Percentiles rank a stretch among this genome's conserved stretches.
These are phyloP conservation scores for Megaleporinus macrocephalus DNA, from an alignment of 2,113 vertebrate species.

Conservation along the genomic window DNA sequence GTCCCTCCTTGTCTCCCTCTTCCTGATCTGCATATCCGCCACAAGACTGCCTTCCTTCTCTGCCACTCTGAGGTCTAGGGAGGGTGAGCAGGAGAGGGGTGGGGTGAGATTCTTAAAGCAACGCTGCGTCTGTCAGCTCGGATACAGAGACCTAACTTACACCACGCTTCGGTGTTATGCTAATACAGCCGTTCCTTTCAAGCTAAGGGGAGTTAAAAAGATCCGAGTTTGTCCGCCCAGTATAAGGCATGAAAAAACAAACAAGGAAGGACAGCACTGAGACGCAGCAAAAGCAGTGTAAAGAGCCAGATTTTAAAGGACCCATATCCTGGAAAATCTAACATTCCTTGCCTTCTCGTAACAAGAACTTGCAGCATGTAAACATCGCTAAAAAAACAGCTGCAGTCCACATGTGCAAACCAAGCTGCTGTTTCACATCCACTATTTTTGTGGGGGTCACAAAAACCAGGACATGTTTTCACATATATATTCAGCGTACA, in stretches of 20 bases:
- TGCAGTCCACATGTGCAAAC: no score
- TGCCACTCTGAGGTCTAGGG: conserved; percentile 14
- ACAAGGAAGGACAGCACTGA: neutral
- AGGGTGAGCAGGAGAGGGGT: neutral
- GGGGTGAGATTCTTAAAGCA: conserved; percentile 31
- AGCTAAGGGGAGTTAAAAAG: neutral
- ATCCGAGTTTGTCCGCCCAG: neutral
- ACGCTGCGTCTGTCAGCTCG: neutral
- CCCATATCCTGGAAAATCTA: no score
- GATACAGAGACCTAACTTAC: conserved; percentile 5
- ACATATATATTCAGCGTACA: no score
- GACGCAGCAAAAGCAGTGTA: no score
- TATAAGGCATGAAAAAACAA: neutral
- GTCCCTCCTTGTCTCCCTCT: conserved; percentile 52
- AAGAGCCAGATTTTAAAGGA: no score
- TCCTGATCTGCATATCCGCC: conserved; percentile 60
- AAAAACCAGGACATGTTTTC: no score
- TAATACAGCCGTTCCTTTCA: no score
- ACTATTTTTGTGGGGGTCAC: no score
- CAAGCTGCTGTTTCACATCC: no score
- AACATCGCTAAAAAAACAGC: no score
- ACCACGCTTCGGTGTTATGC: neutral
- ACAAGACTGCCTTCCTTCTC: conserved; percentile 43
- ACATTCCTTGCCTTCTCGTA: no score
- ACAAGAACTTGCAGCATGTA: no score